Evolutionary conservation across 1,140 invertebrate species (phyloP).

Genomic region (Pseudachorutes palmiensis): DNA sequence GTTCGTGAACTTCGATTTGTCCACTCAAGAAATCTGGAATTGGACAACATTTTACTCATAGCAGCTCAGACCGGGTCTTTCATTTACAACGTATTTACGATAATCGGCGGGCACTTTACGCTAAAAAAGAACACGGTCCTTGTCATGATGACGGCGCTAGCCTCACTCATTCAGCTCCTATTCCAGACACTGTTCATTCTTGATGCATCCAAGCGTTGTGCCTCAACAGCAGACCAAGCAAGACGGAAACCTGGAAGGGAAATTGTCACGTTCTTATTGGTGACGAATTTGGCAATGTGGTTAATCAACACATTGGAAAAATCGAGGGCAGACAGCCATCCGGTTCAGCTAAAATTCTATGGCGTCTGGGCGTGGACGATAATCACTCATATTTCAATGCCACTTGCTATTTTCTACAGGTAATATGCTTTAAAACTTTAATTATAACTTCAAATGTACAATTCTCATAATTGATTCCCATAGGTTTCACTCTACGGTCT

Average conservation of each 20-base stretch:
- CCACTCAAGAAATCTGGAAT: constrained; percentile 51
- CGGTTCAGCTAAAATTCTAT: constrained; percentile 67
- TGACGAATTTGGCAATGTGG: constrained; percentile 80
- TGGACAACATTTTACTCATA: constrained; percentile 76
- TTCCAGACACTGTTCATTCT: constrained; percentile 59
- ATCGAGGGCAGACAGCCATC: constrained; percentile 66
- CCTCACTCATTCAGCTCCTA: constrained; percentile 40
- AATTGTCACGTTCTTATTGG: constrained; percentile 71
- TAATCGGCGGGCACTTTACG: constrained; percentile 60
- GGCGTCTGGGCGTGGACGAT: constrained; percentile 54
- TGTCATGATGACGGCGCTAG: constrained; percentile 58
- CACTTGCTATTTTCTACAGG: constrained; percentile 54
- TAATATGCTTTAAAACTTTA: too few species aligned
- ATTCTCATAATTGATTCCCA: too few species aligned
- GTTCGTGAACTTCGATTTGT: constrained; percentile 43
- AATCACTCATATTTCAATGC: constrained; percentile 51
- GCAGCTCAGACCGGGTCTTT: constrained; percentile 81
- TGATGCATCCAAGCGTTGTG: constrained; percentile 64
- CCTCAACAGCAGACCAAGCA: constrained; percentile 51
- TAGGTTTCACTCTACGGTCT: constrained; percentile 32
- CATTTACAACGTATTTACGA: constrained; percentile 77
- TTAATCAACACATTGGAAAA: constrained; percentile 75
- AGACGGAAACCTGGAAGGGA: constrained; percentile 69
- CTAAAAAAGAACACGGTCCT: constrained; percentile 62
- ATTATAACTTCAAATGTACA: too few species aligned